Base-by-base conservation (phyloP, 2,113 vertebrate species). In the Tautogolabrus adspersus region DNA sequence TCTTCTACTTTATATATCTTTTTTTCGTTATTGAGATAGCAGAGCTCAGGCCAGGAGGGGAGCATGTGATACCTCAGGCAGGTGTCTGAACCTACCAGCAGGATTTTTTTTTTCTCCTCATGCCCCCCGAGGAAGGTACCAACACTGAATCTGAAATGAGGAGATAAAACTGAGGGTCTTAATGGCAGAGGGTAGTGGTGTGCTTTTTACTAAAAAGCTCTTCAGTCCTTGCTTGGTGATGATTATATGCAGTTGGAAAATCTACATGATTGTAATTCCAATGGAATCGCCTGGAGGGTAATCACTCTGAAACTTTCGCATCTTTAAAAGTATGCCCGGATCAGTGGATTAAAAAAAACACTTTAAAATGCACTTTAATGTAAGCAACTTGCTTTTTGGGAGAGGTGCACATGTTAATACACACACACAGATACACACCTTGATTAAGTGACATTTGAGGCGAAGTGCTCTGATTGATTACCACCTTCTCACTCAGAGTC, bases 381-480 rank as follows among this genome's bases (percentile, higher is more conserved):
- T 47, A 59, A 65, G 75, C 54, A 40, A 10, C 51, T 65, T 42
- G 44, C 67, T 55, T 63, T 56, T 42, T 52, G 5, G 15, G 56
- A 52, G 10, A 21, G 16, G 22, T 16, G 19, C 51, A 19, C 19
- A n/a, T 13, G 18, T 12, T 40, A n/a, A 15, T 56, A 38, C 49
- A 62, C 51, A 54, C 37, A 60, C n/a, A 42, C 13, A 55, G 7
- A 51, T 56, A n/a, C 54, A 65, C 37, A 72, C 66, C 21, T 78
- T 76, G 65, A 78, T 86, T 77, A 85, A 80, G 22, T 86, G 86
- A 82, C 81, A 90, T 89, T 89, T 91, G 68, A 86, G 77, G 26
- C 76, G 82, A 91, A 89, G 85, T 74, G 72, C 71, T 69, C 57
- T 75, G 85, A 89, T 88, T 89, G 84, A 92, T 91, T 81, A 85